Evolutionary conservation across 2,113 vertebrate species (phyloP).

Genomic region (Chamaea fasciata): DNA sequence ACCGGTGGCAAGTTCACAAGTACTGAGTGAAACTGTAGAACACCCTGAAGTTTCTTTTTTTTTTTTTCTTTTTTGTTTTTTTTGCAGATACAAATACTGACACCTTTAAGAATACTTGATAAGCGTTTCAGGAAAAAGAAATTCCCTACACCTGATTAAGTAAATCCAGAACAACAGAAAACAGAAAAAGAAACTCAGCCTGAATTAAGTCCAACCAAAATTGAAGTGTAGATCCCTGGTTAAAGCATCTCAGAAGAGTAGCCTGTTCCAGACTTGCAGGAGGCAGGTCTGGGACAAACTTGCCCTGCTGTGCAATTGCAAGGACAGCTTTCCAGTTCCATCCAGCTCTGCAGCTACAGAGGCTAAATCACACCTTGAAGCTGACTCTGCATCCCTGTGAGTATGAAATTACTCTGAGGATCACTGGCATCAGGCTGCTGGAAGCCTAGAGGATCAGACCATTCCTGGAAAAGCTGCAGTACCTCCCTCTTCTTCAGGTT

Average conservation of each 20-base stretch:
- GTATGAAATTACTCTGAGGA: background rate
- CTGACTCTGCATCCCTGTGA: background rate
- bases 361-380: slow-evolving; percentile 24
- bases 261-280: slow-evolving; percentile 31
- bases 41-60: slow-evolving; percentile 54
- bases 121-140: slow-evolving; percentile 50
- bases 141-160: slow-evolving; percentile 11
- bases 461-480: background rate
- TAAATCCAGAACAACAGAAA: background rate
- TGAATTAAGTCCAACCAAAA: background rate
- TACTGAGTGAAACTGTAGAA: slow-evolving; percentile 15
- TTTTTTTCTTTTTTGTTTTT: background rate
- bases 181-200: background rate
- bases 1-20: slow-evolving; percentile 17
- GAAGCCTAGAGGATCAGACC: background rate
- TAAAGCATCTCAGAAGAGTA: slow-evolving; percentile 12
- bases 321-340: slow-evolving; percentile 47
- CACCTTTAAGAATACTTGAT: background rate
- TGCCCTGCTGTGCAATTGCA: slow-evolving; percentile 1
- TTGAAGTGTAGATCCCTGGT: background rate
- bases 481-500: background rate
- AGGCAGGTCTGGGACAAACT: slow-evolving; percentile 3
- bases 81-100: slow-evolving; percentile 36
- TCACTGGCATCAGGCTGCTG: background rate
- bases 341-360: slow-evolving; percentile 15